phyloP scores from a whole-genome alignment of 2,888 invertebrate species.

The Dascillus cervinus region DNA sequence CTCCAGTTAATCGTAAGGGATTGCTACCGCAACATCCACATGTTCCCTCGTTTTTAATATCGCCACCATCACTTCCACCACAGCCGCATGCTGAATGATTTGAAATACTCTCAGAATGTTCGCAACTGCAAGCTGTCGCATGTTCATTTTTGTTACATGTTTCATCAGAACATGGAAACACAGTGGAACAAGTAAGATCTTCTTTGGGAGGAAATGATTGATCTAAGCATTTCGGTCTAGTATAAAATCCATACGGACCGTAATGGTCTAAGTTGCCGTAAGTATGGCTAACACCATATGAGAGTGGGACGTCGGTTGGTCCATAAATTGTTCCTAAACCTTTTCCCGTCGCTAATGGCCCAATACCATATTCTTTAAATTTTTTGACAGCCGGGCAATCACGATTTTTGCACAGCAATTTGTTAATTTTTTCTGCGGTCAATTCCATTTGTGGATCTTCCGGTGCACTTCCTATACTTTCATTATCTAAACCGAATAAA shows the following conservation, averaged over 20 bases:
- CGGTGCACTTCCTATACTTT: conserved; percentile 14
- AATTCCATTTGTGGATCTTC: conserved; percentile 17
- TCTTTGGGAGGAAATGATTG: conserved; percentile 19
- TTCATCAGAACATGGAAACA: no score
- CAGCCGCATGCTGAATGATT: background rate
- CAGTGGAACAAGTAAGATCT: no score
- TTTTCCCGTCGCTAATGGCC: conserved; percentile 34
- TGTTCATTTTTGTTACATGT: background rate
- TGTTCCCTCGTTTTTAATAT: background rate
- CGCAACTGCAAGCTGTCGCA: background rate
- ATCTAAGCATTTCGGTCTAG: conserved; percentile 24
- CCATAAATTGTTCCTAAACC: conserved; percentile 32
- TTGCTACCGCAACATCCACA: background rate
- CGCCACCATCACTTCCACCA: background rate
- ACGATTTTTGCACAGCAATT: conserved; percentile 28
- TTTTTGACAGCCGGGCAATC: conserved; percentile 37
- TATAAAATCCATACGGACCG: conserved; percentile 33
- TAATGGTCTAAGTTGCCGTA: conserved; percentile 33
- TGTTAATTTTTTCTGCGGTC: conserved; percentile 29
- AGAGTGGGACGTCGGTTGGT: conserved; percentile 23
- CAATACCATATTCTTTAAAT: conserved; percentile 39
- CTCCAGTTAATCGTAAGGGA: conserved; percentile 22
- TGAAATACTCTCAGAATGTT: background rate
- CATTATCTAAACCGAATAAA: conserved; percentile 11
- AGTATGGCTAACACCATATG: conserved; percentile 33